These are phyloP conservation scores for Apomyelois bistriatella DNA, from an alignment of 2,888 invertebrate species.

Conservation along the genomic window DNA sequence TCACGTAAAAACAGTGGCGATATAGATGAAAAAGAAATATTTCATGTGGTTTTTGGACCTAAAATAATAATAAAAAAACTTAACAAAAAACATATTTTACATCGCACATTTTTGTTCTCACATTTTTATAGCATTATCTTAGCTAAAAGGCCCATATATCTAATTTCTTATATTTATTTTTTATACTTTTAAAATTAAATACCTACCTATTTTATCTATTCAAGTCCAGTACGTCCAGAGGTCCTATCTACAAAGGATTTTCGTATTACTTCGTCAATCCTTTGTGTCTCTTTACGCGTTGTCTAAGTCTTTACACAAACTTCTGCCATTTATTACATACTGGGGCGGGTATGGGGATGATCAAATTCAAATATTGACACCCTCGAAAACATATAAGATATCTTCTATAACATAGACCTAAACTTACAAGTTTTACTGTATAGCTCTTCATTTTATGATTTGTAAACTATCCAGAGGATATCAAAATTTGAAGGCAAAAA, in stretches of 20 bases:
- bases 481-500: too few relatives aligned
- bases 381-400: not conserved
- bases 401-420: not conserved
- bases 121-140: too few relatives aligned
- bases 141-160: too few relatives aligned
- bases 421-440: not conserved
- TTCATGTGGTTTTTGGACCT: too few relatives aligned
- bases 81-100: too few relatives aligned
- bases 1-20: too few relatives aligned
- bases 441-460: not conserved
- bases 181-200: too few relatives aligned
- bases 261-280: slow-evolving; percentile 26
- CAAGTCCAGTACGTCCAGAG: not conserved
- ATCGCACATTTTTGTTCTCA: too few relatives aligned
- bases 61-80: too few relatives aligned
- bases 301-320: slow-evolving; percentile 23
- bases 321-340: slow-evolving; percentile 21
- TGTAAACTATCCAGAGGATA: not conserved
- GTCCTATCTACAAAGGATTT: slow-evolving; percentile 17
- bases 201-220: too few relatives aligned
- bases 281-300: slow-evolving; percentile 27
- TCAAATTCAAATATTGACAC: slow-evolving; percentile 14
- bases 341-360: slow-evolving; percentile 2
- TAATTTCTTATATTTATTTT: too few relatives aligned
- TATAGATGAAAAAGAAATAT: too few relatives aligned